Evolutionary conservation across 2,113 vertebrate species (phyloP).

Genomic region (Aythya baeri): DNA sequence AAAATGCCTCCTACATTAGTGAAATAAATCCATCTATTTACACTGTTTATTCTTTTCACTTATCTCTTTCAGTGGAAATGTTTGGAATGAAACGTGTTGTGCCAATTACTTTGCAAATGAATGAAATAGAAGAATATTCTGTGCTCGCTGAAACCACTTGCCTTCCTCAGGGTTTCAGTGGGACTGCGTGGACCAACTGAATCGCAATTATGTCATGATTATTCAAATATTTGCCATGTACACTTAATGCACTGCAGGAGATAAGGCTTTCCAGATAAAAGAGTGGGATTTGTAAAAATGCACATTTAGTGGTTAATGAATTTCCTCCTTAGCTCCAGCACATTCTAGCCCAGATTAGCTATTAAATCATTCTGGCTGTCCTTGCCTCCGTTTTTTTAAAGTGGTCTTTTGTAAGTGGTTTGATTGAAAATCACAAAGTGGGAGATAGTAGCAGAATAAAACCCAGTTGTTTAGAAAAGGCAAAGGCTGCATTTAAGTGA

Average conservation of each 20-base stretch:
- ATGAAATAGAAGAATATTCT: constrained; percentile 29
- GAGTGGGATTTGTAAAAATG: background rate
- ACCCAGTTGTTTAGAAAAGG: background rate
- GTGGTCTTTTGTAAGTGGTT: background rate
- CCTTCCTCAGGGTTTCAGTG: background rate
- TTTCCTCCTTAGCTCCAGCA: background rate
- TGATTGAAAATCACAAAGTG: background rate
- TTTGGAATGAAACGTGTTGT: constrained; percentile 44
- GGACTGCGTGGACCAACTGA: background rate
- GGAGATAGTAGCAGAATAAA: background rate
- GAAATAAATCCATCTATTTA: constrained; percentile 53
- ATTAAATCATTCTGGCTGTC: background rate
- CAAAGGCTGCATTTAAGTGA: background rate
- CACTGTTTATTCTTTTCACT: constrained; percentile 29
- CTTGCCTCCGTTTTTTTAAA: background rate
- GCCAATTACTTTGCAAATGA: constrained; percentile 42
- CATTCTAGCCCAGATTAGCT: background rate
- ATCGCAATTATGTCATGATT: constrained; percentile 19
- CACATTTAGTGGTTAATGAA: background rate
- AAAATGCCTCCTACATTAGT: constrained; percentile 38
- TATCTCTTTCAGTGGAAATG: constrained; percentile 7
- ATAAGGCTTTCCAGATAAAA: constrained; percentile 6
- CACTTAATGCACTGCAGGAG: background rate
- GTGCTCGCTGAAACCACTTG: constrained; percentile 26
- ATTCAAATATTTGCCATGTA: constrained; percentile 33